These are phyloP conservation scores for Prunella fulvescens DNA, from an alignment of 2,113 vertebrate species.

Conservation along the genomic window DNA sequence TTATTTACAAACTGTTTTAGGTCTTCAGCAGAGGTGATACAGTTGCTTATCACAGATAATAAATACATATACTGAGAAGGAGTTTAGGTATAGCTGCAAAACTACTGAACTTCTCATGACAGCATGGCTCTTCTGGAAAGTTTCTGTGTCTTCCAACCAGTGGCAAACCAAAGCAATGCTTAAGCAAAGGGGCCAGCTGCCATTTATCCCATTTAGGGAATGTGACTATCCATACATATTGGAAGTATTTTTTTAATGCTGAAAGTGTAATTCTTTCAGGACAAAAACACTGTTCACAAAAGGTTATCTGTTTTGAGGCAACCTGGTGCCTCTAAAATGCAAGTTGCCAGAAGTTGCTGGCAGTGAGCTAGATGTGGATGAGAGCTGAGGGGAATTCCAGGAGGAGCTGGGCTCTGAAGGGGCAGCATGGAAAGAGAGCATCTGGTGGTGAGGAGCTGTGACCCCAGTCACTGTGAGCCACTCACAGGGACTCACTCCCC, in stretches of 20 bases:
- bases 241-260: background rate
- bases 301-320: background rate
- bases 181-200: background rate
- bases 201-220: background rate
- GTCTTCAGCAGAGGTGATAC: background rate
- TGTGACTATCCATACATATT: background rate
- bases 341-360: background rate
- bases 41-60: background rate
- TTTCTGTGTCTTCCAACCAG: background rate
- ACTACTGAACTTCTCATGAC: background rate
- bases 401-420: rapidly evolving
- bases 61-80: background rate
- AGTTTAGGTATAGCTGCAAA: background rate
- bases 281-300: background rate
- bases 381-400: background rate
- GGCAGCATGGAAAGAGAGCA: background rate
- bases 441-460: background rate
- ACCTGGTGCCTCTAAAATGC: background rate
- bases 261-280: background rate
- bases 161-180: background rate
- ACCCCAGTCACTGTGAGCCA: background rate
- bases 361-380: background rate
- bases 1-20: background rate
- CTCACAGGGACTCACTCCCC: background rate
- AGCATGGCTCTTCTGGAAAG: background rate